A percentile compares a stretch with the other conserved stretches of the same genome.
These are phyloP conservation scores for Meriones unguiculatus DNA, from an alignment of 2,113 vertebrate genomes.

Conservation along the genomic window DNA sequence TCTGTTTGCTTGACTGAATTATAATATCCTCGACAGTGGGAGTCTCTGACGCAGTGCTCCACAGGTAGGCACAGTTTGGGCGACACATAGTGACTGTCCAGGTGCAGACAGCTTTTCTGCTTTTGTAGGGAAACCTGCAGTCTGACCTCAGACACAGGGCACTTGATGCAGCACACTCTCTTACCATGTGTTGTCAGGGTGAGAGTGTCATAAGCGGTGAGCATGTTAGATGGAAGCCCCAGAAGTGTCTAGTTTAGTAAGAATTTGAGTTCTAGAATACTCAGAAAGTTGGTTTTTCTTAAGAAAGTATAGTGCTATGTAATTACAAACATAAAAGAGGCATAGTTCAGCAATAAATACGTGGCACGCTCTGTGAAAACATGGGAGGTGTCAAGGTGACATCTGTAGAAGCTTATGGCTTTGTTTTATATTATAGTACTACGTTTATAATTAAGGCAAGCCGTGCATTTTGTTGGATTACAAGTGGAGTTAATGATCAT, in stretches of 20 bases:
- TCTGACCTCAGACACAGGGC: background rate
- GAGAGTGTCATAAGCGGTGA: background rate
- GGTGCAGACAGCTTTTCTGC: background rate
- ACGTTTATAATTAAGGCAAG: background rate
- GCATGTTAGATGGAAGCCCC: background rate
- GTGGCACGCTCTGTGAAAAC: background rate
- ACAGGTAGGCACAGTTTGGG: background rate
- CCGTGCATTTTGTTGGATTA: background rate
- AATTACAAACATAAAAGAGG: background rate
- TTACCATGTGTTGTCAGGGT: conserved; percentile 3
- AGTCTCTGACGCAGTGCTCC: background rate
- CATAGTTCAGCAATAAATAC: conserved; percentile 12
- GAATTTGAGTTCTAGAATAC: conserved; percentile 11
- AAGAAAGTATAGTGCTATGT: background rate
- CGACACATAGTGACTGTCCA: background rate
- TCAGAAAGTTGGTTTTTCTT: background rate
- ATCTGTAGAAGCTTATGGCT: background rate
- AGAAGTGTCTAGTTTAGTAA: background rate
- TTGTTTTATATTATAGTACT: conserved; percentile 4
- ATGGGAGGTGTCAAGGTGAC: background rate
- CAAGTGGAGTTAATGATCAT: conserved; percentile 17
- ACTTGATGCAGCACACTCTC: conserved; percentile 11
- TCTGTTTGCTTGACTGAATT: conserved; percentile 14
- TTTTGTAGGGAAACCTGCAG: background rate
- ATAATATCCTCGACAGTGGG: background rate